Conservation (phyloP, 2,113 vertebrate genomes). For the Mesocricetus auratus region DNA sequence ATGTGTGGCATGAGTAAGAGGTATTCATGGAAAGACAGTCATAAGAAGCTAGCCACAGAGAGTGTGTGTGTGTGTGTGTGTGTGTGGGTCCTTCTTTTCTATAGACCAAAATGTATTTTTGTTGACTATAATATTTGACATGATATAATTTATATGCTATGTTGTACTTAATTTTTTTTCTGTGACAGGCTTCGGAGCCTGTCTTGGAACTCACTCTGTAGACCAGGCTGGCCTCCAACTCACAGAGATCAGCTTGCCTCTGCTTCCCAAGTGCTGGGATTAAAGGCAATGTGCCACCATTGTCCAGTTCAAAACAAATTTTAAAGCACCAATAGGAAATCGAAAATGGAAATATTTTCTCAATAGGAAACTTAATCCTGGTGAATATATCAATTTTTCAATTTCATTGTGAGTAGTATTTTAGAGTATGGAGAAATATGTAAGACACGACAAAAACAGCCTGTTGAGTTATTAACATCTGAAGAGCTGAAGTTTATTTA, state of each 20-base stretch:
- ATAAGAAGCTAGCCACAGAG: neutral
- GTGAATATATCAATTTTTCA: neutral
- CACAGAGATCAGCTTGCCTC: no score
- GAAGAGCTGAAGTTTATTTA: conserved; percentile 71
- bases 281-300: no score
- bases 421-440: neutral
- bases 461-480: conserved; percentile 38
- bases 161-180: neutral
- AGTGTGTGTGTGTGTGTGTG: no score
- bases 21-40: neutral
- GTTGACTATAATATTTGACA: neutral
- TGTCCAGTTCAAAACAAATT: neutral
- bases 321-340: conserved; percentile 2
- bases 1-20: neutral
- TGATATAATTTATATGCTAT: neutral
- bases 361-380: neutral
- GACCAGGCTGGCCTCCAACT: no score
- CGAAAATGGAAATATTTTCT: neutral
- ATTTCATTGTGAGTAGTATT: neutral
- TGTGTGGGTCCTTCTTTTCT: neutral
- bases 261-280: no score
- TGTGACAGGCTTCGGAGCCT: no score
- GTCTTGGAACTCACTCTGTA: no score
- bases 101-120: neutral
- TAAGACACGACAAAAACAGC: neutral